Base-by-base conservation (phyloP, 2,888 invertebrate genomes). In the Sesia bembeciformis region DNA sequence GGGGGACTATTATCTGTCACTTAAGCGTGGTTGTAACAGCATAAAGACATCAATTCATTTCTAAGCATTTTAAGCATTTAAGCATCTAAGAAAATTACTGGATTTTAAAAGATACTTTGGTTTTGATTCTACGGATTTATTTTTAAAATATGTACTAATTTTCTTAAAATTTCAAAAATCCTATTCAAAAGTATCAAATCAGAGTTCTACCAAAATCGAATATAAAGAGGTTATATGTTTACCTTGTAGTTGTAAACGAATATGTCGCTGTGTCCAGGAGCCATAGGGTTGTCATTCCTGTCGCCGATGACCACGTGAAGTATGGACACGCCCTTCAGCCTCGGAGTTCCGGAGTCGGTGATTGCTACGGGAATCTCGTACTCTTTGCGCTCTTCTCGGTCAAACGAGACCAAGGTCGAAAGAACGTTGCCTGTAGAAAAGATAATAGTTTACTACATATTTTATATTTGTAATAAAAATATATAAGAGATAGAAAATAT, bases 241-340 rank as follows among this genome's bases (percentile, higher is more conserved):
- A 94, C 94, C 92, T 94, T 95, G 76, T 97, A 99, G 74, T 97
- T 97, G 81, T 98, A 98, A 3, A 99, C 96, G 72, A 97, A 96
- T 66, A 99, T 97, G 59, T 94, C 92, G 74, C 98, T 98, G 40
- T 93, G 92, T 0, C 98, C 99, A 51, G 95, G 93, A 52, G 91
- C 89, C 94, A 98, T 99, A 3, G 92, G 89, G 76, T 98, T 98
- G 75, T 98, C 98, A 76, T 99, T 99, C 58, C 93, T 91, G 82
- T 99, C 99, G 3, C 98, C 98, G 61, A 99, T 98, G 46, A 97
- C 94, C 7, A 98, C 94, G 55, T 94, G 94, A 8, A 98, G 90
- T 6, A 93, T 94, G 60, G 97, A 97, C 0, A 95, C 94, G 3
- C 95, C 96, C 0, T 95, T 95, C 84, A 92, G 84, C 46, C 88